Evolutionary conservation across 1,140 invertebrate genomes (phyloP).

Genomic region (Pseudachorutes palmiensis): DNA sequence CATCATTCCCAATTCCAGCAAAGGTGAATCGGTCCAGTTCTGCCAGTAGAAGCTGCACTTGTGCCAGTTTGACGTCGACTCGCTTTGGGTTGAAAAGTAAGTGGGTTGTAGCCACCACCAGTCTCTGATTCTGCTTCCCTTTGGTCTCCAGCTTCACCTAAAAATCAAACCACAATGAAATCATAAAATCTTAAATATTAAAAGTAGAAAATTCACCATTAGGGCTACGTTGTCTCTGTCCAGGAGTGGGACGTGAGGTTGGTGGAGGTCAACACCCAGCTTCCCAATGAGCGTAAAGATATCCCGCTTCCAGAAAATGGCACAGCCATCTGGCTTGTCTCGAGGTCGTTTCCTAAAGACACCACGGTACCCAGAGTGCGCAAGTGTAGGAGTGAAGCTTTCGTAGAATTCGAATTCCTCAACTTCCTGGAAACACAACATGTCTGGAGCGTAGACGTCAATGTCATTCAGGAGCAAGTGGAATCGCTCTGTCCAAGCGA

Average conservation of each 20-base stretch:
- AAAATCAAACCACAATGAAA: neutral
- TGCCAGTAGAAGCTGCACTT: conserved; percentile 65
- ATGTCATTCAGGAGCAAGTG: conserved; percentile 63
- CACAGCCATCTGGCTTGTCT: conserved; percentile 66
- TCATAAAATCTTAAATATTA: too few relatives aligned
- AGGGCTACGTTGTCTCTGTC: conserved; percentile 81
- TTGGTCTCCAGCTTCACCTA: conserved; percentile 15
- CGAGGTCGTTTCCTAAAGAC: conserved; percentile 68
- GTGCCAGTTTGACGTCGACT: conserved; percentile 75
- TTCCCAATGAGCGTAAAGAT: conserved; percentile 56
- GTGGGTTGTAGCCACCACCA: conserved; percentile 85
- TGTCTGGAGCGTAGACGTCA: conserved; percentile 58
- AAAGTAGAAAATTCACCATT: conserved; percentile 66
- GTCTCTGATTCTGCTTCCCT: conserved; percentile 41
- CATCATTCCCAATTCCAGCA: conserved; percentile 39
- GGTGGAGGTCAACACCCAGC: conserved; percentile 54
- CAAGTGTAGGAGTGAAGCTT: conserved; percentile 49
- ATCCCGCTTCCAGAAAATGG: conserved; percentile 63
- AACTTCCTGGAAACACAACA: conserved; percentile 79
- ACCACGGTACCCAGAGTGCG: conserved; percentile 51
- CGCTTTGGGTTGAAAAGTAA: conserved; percentile 84
- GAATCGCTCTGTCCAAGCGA: conserved; percentile 64
- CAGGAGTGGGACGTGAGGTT: conserved; percentile 49
- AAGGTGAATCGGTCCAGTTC: conserved; percentile 74
- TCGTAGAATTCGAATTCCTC: conserved; percentile 62